A percentile compares a stretch with the other conserved stretches of the same genome.
Conservation (phyloP, 2,113 vertebrate genomes). For the Malurus cyaneus region DNA sequence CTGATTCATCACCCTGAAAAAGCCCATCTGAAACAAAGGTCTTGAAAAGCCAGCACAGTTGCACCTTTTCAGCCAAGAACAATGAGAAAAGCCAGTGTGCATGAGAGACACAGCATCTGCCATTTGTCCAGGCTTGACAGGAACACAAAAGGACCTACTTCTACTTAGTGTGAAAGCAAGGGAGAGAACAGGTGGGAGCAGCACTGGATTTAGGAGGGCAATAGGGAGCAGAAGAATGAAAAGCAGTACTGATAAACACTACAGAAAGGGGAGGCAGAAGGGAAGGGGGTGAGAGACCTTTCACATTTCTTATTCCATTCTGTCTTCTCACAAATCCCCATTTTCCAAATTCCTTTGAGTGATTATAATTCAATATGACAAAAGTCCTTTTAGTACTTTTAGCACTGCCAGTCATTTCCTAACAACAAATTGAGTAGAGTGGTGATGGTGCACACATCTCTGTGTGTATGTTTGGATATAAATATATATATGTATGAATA, state of each 20-base stretch:
- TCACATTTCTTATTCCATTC: background rate
- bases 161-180: background rate
- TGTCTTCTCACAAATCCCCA: background rate
- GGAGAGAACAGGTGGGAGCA: background rate
- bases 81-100: background rate
- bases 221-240: background rate
- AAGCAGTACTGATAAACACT: background rate
- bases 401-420: background rate
- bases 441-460: rapidly evolving
- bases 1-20: slow-evolving; percentile 10
- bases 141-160: background rate
- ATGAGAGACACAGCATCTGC: background rate
- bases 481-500: background rate
- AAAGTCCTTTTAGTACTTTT: background rate
- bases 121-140: rapidly evolving
- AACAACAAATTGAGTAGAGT: background rate
- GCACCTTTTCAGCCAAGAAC: background rate
- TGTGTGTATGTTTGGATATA: background rate
- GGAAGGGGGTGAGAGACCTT: background rate
- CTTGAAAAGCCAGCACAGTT: background rate
- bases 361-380: background rate
- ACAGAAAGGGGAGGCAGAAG: background rate
- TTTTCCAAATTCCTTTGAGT: background rate
- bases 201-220: background rate
- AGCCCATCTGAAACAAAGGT: background rate